These are phyloP conservation scores for Thymelicus lineola DNA, from an alignment of 2,888 invertebrate genomes.

Conservation along the genomic window DNA sequence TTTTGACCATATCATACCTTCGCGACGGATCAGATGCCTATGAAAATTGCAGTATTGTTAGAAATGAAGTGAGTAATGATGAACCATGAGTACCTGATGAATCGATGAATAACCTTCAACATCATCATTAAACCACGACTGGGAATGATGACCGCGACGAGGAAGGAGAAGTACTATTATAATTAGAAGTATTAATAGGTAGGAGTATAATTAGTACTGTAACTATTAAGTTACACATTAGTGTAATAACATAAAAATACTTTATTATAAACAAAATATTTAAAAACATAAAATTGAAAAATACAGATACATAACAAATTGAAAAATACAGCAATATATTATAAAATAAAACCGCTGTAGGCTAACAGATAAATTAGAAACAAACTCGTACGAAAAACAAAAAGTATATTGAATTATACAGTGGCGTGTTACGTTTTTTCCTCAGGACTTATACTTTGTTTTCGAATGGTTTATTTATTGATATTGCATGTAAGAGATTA, in stretches of 20 bases:
- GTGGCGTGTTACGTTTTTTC: constrained; percentile 44
- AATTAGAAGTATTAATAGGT: too few relatives aligned
- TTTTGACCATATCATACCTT: too few relatives aligned
- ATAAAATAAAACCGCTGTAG: constrained; percentile 38
- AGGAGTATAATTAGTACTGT: too few relatives aligned
- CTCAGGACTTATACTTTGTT: constrained; percentile 59
- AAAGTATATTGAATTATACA: constrained; percentile 46
- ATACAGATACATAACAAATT: constrained; percentile 23
- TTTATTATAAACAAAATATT: background rate
- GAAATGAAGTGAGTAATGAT: too few relatives aligned
- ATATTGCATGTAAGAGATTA: constrained; percentile 77
- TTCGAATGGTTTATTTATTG: constrained; percentile 73
- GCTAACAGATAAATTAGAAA: constrained; percentile 45
- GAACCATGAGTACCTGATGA: too few relatives aligned
- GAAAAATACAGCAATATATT: constrained; percentile 29
- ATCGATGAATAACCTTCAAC: too few relatives aligned
- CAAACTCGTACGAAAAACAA: constrained; percentile 45
- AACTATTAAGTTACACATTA: too few relatives aligned
- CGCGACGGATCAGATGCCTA: too few relatives aligned
- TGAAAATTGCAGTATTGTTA: too few relatives aligned
- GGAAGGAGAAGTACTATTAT: too few relatives aligned
- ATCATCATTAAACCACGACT: too few relatives aligned
- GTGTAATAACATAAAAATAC: background rate
- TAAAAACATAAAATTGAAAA: constrained; percentile 40
- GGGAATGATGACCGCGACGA: too few relatives aligned